Base-by-base conservation (phyloP, 2,113 vertebrate species). In the Amazona vittata region DNA sequence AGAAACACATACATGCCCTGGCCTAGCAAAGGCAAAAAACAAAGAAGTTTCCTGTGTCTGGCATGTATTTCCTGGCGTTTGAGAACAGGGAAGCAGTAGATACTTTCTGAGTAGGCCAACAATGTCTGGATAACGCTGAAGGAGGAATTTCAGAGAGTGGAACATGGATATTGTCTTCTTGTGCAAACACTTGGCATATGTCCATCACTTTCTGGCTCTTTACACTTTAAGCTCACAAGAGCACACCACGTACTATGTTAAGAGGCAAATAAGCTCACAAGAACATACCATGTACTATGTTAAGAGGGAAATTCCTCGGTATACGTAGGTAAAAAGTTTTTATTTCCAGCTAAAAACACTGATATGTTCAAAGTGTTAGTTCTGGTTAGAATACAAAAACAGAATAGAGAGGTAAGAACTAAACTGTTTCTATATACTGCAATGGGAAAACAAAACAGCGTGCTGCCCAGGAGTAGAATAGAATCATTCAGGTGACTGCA, bases 281-380 rank as follows among this genome's bases (percentile, higher is more conserved):
- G 39, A 93, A 43, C 16, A 60, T 35, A 44, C 13, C 18, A 22
- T 41, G 33, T 57, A 47, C 44, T 53, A 6, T 5, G 19, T 50
- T 28, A 71, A 53, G 52, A 86, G 53, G 29, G 43, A 90, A 90
- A 83, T 18, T 10, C 49, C 43, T 83, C 60, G 5, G 47, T 52
- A 28, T 22, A 11, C 18, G 50, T 57, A 73, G 5, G 13, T 26
- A 63, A 80, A 71, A 65, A n/a, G 20, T 28, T 71, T 33, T 10
- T n/a, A 82, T 37, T 79, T 91, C 49, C 62, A 93, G 24, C 29
- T 82, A 33, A 52, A 84, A 93, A 57, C 26, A 65, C 47, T 41
- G 24, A 26, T 0, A 1, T 0, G 0, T 55, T 52, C 11, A 2
- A 68, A 85, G 15, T 16, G 20, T 18, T 70, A 41, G 25, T 21